phyloP scores from a whole-genome alignment of 2,888 invertebrate species.

The Plagodis dolabraria region DNA sequence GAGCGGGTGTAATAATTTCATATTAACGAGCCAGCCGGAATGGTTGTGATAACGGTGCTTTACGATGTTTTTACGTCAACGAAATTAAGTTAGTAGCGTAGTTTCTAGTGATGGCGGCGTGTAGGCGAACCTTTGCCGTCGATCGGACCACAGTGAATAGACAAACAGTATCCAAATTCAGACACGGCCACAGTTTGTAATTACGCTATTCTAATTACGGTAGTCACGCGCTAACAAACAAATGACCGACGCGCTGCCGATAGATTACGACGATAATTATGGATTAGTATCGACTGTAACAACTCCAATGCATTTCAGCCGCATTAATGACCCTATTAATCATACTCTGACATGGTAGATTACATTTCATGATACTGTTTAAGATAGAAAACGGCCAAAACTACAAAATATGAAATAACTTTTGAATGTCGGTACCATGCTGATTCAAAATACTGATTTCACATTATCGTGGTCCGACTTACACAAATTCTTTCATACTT shows the following conservation, averaged over 20 bases:
- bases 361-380: constrained; percentile 41
- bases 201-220: constrained; percentile 53
- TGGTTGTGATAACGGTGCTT: constrained; percentile 33
- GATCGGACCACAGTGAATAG: constrained; percentile 38
- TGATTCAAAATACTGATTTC: too few species aligned
- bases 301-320: constrained; percentile 57
- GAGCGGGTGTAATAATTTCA: constrained; percentile 35
- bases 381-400: too few species aligned
- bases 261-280: constrained; percentile 64
- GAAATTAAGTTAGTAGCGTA: constrained; percentile 23
- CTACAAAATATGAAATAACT: too few species aligned
- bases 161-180: constrained; percentile 44
- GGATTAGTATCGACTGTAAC: constrained; percentile 60
- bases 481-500: too few species aligned
- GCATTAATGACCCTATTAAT: constrained; percentile 58
- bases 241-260: constrained; percentile 56
- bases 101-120: constrained; percentile 1
- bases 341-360: constrained; percentile 48
- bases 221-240: constrained; percentile 59
- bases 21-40: constrained; percentile 37
- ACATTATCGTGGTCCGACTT: too few species aligned
- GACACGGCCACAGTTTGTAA: constrained; percentile 57
- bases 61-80: constrained; percentile 38
- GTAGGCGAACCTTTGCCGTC: constrained; percentile 2
- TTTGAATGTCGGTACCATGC: too few species aligned